These are phyloP conservation scores for Capreolus pygargus DNA, from an alignment of 2,113 vertebrate species.

Conservation along the genomic window DNA sequence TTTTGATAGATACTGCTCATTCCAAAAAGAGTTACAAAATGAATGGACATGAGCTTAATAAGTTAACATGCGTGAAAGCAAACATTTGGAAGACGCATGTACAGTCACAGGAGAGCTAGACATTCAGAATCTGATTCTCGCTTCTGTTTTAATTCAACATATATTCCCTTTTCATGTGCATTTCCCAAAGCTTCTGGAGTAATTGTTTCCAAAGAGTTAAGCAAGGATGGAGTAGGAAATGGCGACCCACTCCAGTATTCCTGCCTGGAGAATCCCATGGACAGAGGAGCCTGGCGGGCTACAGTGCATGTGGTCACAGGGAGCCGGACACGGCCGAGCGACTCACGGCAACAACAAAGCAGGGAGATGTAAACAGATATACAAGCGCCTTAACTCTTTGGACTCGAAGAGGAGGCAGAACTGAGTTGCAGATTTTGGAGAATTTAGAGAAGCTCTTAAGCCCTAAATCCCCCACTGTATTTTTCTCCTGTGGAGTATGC, in stretches of 20 bases:
- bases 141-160: not conserved
- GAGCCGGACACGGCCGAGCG: accelerated
- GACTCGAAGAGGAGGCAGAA: not conserved
- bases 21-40: conserved; percentile 84
- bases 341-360: accelerated
- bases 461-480: not conserved
- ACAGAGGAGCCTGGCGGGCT: not conserved
- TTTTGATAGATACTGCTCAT: conserved; percentile 86
- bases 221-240: not conserved
- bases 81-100: conserved; percentile 89
- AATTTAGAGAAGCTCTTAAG: not conserved
- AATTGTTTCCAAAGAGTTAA: not conserved
- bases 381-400: not conserved
- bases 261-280: not conserved
- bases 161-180: not conserved
- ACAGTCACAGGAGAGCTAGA: conserved; percentile 85
- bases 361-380: not conserved
- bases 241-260: not conserved
- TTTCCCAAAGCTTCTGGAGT: not conserved
- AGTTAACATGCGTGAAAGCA: conserved; percentile 83
- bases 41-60: conserved; percentile 87
- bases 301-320: not conserved
- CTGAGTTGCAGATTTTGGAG: not conserved
- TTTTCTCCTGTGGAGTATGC: not conserved
- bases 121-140: not conserved